Conservation (phyloP, 2,797 vertebrate genomes). For the Sarcoramphus papa region DNA sequence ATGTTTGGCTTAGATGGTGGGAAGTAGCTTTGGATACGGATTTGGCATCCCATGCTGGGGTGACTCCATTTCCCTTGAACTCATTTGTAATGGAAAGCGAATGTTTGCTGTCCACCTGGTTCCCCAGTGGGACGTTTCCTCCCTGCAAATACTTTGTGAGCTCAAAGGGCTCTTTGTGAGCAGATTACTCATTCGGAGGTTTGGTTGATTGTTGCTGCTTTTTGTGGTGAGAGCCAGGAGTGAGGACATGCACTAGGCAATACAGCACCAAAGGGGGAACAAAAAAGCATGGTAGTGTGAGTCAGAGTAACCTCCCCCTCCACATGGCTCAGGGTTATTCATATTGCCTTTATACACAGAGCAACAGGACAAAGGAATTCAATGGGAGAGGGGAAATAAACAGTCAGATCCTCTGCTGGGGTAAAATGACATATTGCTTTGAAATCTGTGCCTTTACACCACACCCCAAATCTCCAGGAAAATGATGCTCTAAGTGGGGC, state of each 20-base stretch:
- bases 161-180: conserved; percentile 73
- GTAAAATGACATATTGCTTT: conserved; percentile 37
- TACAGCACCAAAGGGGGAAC: conserved; percentile 24
- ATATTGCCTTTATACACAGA: conserved; percentile 22
- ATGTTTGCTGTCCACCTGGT: conserved; percentile 83
- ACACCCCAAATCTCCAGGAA: not conserved
- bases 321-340: not conserved
- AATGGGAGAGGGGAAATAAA: conserved; percentile 38
- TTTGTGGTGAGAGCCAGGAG: conserved; percentile 58
- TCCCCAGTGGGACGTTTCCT: conserved; percentile 71
- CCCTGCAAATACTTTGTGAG: conserved; percentile 37
- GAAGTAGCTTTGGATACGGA: conserved; percentile 57
- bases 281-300: conserved; percentile 42
- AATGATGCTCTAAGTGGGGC: not conserved
- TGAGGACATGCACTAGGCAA: conserved; percentile 26
- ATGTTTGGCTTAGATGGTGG: conserved; percentile 72
- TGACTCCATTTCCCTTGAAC: conserved; percentile 71
- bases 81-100: conserved; percentile 87
- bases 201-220: conserved; percentile 50
- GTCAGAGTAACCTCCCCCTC: conserved; percentile 38
- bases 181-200: conserved; percentile 59
- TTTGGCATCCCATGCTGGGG: conserved; percentile 77
- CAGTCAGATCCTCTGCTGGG: not conserved
- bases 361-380: conserved; percentile 40
- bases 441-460: conserved; percentile 20